Evolutionary conservation across 2,888 invertebrate genomes (phyloP).

Genomic region (Trichacis sp.): DNA sequence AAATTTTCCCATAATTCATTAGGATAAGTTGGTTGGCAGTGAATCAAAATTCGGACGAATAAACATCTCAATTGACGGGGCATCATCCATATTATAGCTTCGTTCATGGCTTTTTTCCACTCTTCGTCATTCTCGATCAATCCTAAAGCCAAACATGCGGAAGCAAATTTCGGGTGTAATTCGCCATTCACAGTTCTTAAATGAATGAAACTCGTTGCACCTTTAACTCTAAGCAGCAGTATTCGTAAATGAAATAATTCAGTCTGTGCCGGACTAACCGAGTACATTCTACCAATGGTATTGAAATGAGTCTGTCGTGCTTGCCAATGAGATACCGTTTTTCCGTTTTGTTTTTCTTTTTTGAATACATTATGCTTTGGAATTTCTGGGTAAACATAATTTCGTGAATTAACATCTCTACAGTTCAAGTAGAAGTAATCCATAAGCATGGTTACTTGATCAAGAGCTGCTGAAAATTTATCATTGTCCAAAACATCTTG

Average conservation of each 20-base stretch:
- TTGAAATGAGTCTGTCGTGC: no score
- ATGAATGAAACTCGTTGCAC: constrained; percentile 46
- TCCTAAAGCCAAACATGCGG: constrained; percentile 21
- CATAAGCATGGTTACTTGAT: constrained; percentile 27
- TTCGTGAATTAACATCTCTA: constrained; percentile 21
- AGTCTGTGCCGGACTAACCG: no score
- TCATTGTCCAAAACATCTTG: no score
- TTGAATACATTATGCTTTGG: constrained; percentile 21
- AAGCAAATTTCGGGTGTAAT: constrained; percentile 34
- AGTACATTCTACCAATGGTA: no score
- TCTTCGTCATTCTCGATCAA: no score
- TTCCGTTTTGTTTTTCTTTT: no score
- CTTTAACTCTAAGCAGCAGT: constrained; percentile 47
- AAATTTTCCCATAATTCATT: constrained; percentile 38
- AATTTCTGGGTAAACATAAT: constrained; percentile 29
- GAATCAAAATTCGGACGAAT: no score
- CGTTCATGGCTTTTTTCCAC: constrained; percentile 28
- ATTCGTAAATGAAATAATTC: no score
- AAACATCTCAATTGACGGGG: constrained; percentile 54
- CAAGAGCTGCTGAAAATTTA: no score
- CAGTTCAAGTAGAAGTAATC: no score
- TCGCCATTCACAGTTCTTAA: constrained; percentile 49
- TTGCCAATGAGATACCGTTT: constrained; percentile 8
- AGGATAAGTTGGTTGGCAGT: no score
- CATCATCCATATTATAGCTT: constrained; percentile 29